A percentile compares a stretch with the other conserved stretches of the same genome.
phyloP scores from a whole-genome alignment of 2,797 vertebrate species.

The Argentina silus region DNA sequence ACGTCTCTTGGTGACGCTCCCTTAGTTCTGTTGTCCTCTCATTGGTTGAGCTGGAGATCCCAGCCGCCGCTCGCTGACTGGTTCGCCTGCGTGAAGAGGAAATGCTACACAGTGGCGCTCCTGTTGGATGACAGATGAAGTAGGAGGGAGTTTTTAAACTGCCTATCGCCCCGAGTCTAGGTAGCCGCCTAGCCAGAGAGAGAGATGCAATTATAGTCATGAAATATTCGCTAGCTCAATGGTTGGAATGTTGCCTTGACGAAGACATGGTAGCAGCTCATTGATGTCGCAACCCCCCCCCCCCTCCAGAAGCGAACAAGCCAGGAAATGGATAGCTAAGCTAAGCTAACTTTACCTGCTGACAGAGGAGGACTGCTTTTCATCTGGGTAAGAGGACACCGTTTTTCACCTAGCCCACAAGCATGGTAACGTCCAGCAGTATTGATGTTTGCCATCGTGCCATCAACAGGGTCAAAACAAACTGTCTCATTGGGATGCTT shows the following conservation, averaged over 20 bases:
- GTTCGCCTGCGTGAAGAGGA: not conserved
- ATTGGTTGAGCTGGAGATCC: not conserved
- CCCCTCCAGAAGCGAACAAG: not conserved
- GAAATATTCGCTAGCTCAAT: not conserved
- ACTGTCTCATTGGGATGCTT: not conserved
- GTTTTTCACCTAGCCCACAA: no score
- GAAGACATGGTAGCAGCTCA: not conserved
- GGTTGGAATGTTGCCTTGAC: not conserved
- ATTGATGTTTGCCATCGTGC: no score
- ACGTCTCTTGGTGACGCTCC: not conserved
- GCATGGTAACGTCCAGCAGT: no score
- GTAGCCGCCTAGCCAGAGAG: no score
- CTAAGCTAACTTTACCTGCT: no score
- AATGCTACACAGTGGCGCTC: not conserved
- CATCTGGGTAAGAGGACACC: no score
- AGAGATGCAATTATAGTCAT: not conserved
- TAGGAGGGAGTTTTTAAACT: slow-evolving; percentile 16
- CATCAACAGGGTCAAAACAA: no score
- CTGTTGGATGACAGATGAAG: slow-evolving; percentile 4
- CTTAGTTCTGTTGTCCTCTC: not conserved
- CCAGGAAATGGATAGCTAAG: not conserved
- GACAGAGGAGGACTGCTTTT: no score
- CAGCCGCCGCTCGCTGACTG: not conserved
- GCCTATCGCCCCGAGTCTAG: not conserved
- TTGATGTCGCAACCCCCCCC: not conserved